A percentile compares a stretch with the other conserved stretches of the same genome.
Conservation (phyloP, 2,888 invertebrate genomes). For the Aspidiotus rigidus region DNA sequence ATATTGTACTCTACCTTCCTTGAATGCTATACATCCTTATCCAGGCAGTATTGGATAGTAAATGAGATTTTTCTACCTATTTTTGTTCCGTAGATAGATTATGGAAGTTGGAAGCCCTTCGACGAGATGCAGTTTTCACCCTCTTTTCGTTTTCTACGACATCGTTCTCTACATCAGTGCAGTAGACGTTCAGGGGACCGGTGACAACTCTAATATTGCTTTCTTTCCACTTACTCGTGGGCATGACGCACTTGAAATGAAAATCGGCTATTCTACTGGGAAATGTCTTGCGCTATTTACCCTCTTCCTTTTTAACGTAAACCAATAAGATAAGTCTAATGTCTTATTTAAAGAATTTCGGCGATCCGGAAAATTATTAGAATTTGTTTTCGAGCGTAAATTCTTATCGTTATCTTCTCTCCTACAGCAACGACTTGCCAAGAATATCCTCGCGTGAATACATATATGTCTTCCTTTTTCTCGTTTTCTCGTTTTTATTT, state of each 20-base stretch:
- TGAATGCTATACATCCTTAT: too few relatives aligned
- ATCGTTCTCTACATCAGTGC: not conserved
- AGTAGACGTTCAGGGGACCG: too few relatives aligned
- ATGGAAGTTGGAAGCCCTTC: not conserved
- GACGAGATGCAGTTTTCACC: slow-evolving; percentile 4
- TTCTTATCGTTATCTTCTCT: not conserved
- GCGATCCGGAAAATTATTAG: slow-evolving; percentile 30
- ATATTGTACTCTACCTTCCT: too few relatives aligned
- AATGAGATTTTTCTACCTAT: slow-evolving; percentile 26
- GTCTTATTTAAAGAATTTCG: slow-evolving; percentile 32
- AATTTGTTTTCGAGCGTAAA: slow-evolving; percentile 11
- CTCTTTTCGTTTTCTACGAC: slow-evolving; percentile 6
- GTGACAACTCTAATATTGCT: too few relatives aligned
- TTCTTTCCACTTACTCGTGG: not conserved
- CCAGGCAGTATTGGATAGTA: slow-evolving; percentile 1
- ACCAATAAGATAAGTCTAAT: slow-evolving; percentile 23
- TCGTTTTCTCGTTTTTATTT: not conserved
- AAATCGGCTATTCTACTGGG: slow-evolving; percentile 29
- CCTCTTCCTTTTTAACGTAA: slow-evolving; percentile 6
- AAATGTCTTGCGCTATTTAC: slow-evolving; percentile 18
- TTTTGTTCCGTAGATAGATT: slow-evolving; percentile 6
- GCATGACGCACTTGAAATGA: slow-evolving; percentile 14
- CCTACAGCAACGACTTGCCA: not conserved
- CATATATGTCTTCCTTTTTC: not conserved
- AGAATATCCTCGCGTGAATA: not conserved